A percentile compares a stretch with the other conserved stretches of the same genome.
Evolutionary conservation across 2,797 vertebrate genomes (phyloP).

Genomic region (Tolypeutes matacus): DNA sequence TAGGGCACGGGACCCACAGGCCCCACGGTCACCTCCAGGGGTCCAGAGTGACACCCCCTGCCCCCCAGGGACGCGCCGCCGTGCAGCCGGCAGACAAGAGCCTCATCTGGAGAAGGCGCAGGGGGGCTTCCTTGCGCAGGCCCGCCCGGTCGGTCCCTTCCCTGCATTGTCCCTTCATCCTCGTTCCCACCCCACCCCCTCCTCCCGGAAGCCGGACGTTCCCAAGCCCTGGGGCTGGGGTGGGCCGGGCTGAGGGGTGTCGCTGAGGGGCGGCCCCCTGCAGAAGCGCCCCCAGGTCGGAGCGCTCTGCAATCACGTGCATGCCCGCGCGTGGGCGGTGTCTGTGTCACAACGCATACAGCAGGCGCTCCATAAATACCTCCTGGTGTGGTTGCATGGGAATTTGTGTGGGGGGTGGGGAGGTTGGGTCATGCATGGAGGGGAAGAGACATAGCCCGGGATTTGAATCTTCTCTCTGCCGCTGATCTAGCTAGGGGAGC

Average conservation of each 20-base stretch:
- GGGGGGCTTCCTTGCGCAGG: background rate
- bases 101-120: background rate
- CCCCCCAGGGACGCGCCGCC: background rate
- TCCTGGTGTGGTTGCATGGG: background rate
- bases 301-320: background rate
- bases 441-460: background rate
- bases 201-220: background rate
- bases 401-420: no score
- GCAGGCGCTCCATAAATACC: background rate
- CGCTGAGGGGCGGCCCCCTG: background rate
- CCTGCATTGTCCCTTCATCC: background rate
- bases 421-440: background rate
- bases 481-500: background rate
- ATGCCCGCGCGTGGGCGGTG: background rate
- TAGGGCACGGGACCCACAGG: background rate
- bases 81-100: background rate
- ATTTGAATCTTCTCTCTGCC: background rate
- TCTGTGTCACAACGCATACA: background rate
- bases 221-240: conserved; percentile 41
- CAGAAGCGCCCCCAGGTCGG: background rate
- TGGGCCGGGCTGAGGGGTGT: background rate
- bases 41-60: background rate
- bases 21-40: background rate
- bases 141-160: background rate
- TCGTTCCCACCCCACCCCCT: conserved; percentile 49